Evolutionary conservation across 2,797 vertebrate species (phyloP).

Genomic region (Orestias chungarensis): DNA sequence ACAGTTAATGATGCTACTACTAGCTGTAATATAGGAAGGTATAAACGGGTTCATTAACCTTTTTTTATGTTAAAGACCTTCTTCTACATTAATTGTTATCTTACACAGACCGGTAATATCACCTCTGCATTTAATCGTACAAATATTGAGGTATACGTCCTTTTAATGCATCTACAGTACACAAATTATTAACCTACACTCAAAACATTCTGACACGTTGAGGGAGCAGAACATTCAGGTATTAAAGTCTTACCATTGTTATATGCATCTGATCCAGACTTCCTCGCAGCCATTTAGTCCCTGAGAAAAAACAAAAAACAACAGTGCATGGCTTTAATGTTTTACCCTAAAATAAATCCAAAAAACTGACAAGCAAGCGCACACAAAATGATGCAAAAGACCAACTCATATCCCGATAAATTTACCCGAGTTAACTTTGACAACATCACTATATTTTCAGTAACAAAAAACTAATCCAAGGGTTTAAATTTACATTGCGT

Average conservation of each 20-base stretch:
- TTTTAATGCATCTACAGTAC: background rate
- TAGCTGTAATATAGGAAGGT: background rate
- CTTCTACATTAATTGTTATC: no score
- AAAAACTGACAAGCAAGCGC: background rate
- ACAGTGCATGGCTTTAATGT: background rate
- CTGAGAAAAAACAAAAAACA: slow-evolving; percentile 81
- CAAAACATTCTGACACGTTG: slow-evolving; percentile 1
- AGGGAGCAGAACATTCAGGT: background rate
- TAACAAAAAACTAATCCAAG: background rate
- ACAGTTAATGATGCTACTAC: background rate
- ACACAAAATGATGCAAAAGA: background rate
- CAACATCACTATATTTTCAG: background rate
- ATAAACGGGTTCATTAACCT: background rate
- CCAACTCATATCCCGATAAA: slow-evolving; percentile 10
- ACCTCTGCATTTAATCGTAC: background rate
- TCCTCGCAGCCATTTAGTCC: slow-evolving; percentile 98
- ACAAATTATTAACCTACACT: background rate
- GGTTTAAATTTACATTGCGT: no score
- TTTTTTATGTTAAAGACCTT: background rate
- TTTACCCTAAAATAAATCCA: background rate
- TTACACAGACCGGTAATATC: background rate
- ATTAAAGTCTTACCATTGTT: slow-evolving; percentile 85
- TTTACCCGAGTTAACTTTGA: background rate
- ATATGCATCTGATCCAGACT: slow-evolving; percentile 91
- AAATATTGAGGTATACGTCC: background rate